These are phyloP conservation scores for Pangasius larnaudii DNA, from an alignment of 2,797 vertebrate species.

Conservation along the genomic window DNA sequence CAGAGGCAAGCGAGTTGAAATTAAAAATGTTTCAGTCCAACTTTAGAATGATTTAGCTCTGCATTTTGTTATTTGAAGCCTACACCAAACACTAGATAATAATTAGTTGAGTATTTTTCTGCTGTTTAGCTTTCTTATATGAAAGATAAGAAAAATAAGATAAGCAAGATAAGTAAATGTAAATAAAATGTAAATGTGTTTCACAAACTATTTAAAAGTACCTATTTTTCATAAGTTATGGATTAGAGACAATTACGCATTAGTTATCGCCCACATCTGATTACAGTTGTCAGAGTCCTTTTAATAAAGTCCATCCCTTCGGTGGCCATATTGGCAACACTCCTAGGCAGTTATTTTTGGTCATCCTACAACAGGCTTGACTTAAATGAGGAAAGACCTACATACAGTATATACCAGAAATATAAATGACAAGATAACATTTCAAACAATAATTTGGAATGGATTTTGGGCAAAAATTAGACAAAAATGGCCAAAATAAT, in stretches of 20 bases:
- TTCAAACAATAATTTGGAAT: no score
- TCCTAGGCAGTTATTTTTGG: neutral
- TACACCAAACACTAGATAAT: neutral
- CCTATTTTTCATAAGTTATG: neutral
- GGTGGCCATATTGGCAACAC: neutral
- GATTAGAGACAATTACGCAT: no score
- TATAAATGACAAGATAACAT: neutral
- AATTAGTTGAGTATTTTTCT: neutral
- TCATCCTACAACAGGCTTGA: neutral
- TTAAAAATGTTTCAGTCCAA: neutral
- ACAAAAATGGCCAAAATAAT: neutral
- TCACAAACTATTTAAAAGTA: neutral
- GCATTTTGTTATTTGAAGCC: neutral
- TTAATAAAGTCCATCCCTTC: neutral
- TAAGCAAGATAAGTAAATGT: neutral
- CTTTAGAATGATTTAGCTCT: neutral
- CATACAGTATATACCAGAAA: neutral
- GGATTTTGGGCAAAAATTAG: neutral
- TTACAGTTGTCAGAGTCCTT: neutral
- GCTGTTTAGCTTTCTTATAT: neutral
- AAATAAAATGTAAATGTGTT: neutral
- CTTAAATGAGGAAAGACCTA: neutral
- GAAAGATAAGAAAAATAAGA: neutral
- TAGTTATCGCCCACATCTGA: neutral
- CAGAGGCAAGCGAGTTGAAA: neutral